Conservation (phyloP, 2,113 vertebrate species). For the Eonycteris spelaea region DNA sequence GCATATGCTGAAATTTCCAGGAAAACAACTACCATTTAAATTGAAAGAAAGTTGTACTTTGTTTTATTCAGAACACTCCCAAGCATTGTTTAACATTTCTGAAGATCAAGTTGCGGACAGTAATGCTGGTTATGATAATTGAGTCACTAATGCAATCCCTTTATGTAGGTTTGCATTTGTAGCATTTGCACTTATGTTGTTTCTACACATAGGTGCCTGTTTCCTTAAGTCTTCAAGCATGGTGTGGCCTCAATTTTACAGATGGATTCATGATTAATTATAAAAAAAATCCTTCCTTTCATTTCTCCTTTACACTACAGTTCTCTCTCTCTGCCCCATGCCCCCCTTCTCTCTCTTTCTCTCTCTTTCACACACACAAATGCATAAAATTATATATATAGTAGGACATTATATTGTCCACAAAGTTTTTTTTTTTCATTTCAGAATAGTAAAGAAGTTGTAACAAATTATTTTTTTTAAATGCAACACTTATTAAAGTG, state of each 20-base stretch:
- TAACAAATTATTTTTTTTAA: neutral
- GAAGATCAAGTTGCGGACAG: neutral
- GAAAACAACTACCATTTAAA: slow-evolving; percentile 30
- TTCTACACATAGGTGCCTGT: neutral
- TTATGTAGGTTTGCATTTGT: neutral
- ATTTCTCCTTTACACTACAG: neutral
- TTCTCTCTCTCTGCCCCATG: neutral
- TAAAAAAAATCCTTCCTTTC: neutral
- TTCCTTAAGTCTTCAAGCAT: neutral
- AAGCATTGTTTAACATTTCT: slow-evolving; percentile 20
- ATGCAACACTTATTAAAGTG: neutral
- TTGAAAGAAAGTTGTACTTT: neutral
- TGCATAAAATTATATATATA: neutral
- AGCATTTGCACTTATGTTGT: neutral
- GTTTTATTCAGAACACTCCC: slow-evolving; percentile 26
- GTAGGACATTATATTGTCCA: neutral
- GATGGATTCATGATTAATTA: neutral
- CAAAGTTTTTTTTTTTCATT: neutral
- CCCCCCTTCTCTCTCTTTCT: too few relatives aligned
- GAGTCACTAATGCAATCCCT: neutral
- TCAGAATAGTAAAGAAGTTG: neutral
- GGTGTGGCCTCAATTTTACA: neutral
- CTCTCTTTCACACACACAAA: neutral
- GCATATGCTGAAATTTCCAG: slow-evolving; percentile 2
- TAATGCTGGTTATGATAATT: neutral